phyloP scores from a whole-genome alignment of 2,888 invertebrate species.

The Dolichomitus sp. region DNA sequence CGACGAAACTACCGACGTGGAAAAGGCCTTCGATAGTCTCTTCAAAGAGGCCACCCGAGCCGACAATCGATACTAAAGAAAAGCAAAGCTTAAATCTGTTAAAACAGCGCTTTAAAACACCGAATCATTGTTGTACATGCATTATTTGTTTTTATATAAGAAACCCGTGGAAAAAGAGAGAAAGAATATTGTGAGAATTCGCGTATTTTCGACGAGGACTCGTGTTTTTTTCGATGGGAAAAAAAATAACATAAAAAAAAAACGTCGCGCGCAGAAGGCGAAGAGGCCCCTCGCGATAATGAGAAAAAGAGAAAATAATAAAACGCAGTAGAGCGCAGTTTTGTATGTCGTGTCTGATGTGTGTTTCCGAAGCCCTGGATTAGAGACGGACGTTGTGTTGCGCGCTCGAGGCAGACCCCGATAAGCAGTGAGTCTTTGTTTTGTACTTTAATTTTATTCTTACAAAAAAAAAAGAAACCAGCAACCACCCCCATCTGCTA shows the following conservation, averaged over 20 bases:
- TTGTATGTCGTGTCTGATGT: slow-evolving; percentile 80
- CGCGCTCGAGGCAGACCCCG: slow-evolving; percentile 75
- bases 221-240: slow-evolving; percentile 8
- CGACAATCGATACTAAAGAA: slow-evolving; percentile 75
- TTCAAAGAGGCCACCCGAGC: slow-evolving; percentile 87
- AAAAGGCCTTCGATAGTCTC: slow-evolving; percentile 95
- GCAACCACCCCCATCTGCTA: slow-evolving; percentile 10
- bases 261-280: neutral
- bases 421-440: slow-evolving; percentile 78
- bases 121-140: slow-evolving; percentile 17
- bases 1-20: slow-evolving; percentile 93
- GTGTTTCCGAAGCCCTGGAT: slow-evolving; percentile 81
- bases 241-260: neutral
- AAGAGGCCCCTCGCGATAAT: slow-evolving; percentile 40
- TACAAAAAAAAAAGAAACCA: slow-evolving; percentile 30
- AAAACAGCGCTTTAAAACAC: slow-evolving; percentile 37
- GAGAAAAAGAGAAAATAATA: slow-evolving; percentile 35
- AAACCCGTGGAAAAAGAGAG: slow-evolving; percentile 32
- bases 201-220: slow-evolving; percentile 39
- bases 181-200: slow-evolving; percentile 27
- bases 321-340: slow-evolving; percentile 67
- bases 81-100: slow-evolving; percentile 45
- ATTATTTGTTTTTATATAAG: slow-evolving; percentile 31
- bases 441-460: slow-evolving; percentile 53
- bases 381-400: slow-evolving; percentile 77